Conservation (phyloP, 1,140 invertebrate genomes). For the Aphidius ervi region DNA sequence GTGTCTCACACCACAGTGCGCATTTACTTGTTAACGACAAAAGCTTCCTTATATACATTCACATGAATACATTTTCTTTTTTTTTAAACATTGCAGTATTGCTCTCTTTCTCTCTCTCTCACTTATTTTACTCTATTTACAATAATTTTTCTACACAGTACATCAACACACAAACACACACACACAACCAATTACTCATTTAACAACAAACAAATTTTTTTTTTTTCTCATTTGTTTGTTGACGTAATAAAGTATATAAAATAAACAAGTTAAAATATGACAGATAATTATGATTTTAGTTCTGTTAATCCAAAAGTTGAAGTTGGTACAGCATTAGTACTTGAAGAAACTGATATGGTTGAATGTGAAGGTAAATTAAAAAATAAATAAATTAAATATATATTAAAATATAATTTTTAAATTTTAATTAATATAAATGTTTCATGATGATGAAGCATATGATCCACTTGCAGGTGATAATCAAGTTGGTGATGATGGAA, state of each 20-base stretch:
- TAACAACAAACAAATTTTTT: neutral
- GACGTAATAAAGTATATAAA: too few species aligned
- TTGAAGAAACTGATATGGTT: constrained; percentile 51
- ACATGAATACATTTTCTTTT: neutral
- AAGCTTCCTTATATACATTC: too few species aligned
- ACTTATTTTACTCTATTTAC: neutral
- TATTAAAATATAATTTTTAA: constrained; percentile 6
- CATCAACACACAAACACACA: too few species aligned
- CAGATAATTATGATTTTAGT: too few species aligned
- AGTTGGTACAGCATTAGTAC: constrained; percentile 42
- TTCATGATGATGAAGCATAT: constrained; percentile 25
- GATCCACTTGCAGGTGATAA: constrained; percentile 34
- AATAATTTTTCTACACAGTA: neutral
- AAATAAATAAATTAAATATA: constrained; percentile 1
- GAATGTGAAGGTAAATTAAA: constrained; percentile 47
- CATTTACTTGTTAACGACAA: constrained; percentile 26
- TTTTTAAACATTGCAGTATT: neutral
- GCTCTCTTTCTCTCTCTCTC: too few species aligned
- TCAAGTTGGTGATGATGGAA: constrained; percentile 43
- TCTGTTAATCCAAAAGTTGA: constrained; percentile 35
- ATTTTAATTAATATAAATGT: constrained; percentile 8
- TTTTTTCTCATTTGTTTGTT: too few species aligned
- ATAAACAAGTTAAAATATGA: too few species aligned
- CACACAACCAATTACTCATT: neutral
- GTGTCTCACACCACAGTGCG: constrained; percentile 29